A percentile compares a stretch with the other conserved stretches of the same genome.
These are phyloP conservation scores for Acanthochromis polyacanthus DNA, from an alignment of 2,113 vertebrate genomes.

Conservation along the genomic window DNA sequence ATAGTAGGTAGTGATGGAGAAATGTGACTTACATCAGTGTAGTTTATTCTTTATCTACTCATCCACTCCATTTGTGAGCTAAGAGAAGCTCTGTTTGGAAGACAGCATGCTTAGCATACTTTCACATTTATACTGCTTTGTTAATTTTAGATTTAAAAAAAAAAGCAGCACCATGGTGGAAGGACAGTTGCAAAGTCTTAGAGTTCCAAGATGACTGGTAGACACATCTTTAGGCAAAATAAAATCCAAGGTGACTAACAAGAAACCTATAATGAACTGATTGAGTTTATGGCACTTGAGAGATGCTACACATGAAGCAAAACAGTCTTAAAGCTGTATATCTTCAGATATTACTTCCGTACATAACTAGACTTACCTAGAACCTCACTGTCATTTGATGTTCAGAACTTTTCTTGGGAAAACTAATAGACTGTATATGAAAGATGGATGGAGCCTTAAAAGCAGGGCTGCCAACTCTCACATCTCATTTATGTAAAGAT, in stretches of 20 bases:
- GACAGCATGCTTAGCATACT: neutral
- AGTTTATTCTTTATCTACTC: slow-evolving; percentile 13
- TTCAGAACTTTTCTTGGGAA: too few species aligned
- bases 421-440: too few species aligned
- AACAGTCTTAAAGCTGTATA: too few species aligned
- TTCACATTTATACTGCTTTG: slow-evolving; percentile 13
- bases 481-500: too few species aligned
- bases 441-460: too few species aligned
- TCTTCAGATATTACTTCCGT: too few species aligned
- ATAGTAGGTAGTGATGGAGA: neutral
- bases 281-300: too few species aligned
- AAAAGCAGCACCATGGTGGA: slow-evolving; percentile 2
- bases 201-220: neutral
- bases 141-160: slow-evolving; percentile 24
- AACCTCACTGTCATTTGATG: too few species aligned
- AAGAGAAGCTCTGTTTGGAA: neutral
- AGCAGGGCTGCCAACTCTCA: too few species aligned
- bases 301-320: too few species aligned
- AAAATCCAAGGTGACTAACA: neutral
- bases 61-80: neutral
- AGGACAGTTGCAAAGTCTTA: neutral
- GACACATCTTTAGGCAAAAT: neutral
- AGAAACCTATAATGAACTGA: too few species aligned
- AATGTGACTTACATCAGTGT: neutral
- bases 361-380: too few species aligned